Evolutionary conservation across 2,888 invertebrate species (phyloP).

Genomic region (Tenodera sinensis): DNA sequence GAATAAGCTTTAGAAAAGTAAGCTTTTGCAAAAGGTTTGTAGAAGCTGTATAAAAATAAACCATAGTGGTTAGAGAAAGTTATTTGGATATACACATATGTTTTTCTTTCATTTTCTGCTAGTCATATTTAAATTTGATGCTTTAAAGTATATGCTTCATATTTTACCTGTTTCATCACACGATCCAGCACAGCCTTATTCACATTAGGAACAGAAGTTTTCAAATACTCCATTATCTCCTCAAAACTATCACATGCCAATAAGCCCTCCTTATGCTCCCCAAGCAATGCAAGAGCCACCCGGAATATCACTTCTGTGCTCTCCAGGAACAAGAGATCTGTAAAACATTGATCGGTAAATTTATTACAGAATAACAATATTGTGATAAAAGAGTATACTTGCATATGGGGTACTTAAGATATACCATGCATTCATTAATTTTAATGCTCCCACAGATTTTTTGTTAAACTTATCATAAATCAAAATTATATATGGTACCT

Average conservation of each 20-base stretch:
- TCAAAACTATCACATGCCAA: conserved; percentile 87
- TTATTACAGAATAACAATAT: not conserved
- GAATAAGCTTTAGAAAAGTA: too few relatives aligned
- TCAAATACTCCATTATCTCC: conserved; percentile 88
- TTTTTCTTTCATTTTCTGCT: too few relatives aligned
- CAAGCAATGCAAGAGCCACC: conserved; percentile 79
- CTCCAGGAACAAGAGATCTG: conserved; percentile 86
- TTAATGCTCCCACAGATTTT: too few relatives aligned
- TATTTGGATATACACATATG: too few relatives aligned
- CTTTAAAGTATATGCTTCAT: not conserved
- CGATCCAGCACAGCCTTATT: conserved; percentile 66
- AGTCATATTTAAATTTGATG: too few relatives aligned
- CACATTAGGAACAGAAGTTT: conserved; percentile 71
- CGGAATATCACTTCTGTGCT: conserved; percentile 88
- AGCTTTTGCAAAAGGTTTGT: too few relatives aligned
- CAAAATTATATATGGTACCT: too few relatives aligned
- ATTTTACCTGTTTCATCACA: conserved; percentile 78
- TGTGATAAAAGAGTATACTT: not conserved
- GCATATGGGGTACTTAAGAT: not conserved
- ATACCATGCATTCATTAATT: too few relatives aligned
- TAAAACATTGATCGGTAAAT: conserved; percentile 36
- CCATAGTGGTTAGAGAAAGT: too few relatives aligned
- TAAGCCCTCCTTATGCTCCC: conserved; percentile 79
- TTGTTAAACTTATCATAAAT: too few relatives aligned
- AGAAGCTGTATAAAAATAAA: too few relatives aligned